Conservation (phyloP, 2,113 vertebrate species). For the Calidris pugnax region DNA sequence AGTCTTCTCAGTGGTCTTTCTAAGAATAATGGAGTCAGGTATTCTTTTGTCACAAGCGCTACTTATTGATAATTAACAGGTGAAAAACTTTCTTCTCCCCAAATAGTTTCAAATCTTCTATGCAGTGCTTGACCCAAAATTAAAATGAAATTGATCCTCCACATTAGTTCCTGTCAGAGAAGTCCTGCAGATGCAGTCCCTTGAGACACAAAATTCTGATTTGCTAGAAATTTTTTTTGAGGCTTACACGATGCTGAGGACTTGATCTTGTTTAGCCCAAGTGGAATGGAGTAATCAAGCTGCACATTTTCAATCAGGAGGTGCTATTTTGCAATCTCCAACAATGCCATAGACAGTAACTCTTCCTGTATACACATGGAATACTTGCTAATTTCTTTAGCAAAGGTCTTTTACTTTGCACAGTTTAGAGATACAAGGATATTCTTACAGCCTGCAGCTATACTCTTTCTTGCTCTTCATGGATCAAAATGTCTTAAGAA, state of each 20-base stretch:
- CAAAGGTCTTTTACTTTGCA: neutral
- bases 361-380: neutral
- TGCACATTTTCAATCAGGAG: neutral
- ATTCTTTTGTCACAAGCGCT: neutral
- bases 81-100: neutral
- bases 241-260: neutral
- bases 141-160: neutral
- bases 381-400: neutral
- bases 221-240: neutral
- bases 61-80: neutral
- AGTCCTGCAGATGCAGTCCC: neutral
- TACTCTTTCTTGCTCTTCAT: neutral
- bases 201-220: neutral
- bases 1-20: neutral
- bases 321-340: neutral
- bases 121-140: neutral
- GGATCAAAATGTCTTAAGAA: neutral
- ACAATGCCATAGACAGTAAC: neutral
- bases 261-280: neutral
- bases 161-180: neutral
- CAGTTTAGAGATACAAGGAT: neutral
- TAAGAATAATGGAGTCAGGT: neutral
- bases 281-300: neutral
- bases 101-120: neutral
- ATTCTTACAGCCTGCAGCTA: neutral